Percentiles rank a stretch among this genome's conserved stretches.
Evolutionary conservation across 2,888 invertebrate genomes (phyloP).

Genomic region (Rhingia rostrata): DNA sequence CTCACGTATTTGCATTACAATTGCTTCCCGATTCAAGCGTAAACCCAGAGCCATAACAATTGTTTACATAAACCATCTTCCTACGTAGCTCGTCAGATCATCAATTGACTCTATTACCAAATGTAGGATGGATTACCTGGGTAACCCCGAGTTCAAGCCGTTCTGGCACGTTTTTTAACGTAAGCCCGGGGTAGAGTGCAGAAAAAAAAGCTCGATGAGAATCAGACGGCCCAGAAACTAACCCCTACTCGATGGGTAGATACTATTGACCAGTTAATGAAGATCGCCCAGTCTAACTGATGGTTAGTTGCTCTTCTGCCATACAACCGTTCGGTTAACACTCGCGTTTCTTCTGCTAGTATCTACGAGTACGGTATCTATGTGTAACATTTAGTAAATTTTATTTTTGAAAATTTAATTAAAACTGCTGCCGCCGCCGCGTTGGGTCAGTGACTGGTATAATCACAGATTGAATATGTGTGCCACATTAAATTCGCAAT

Average conservation of each 20-base stretch:
- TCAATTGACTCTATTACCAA: constrained; percentile 21
- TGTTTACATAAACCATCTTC: constrained; percentile 64
- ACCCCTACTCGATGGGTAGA: neutral
- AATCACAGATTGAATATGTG: constrained; percentile 57
- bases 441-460: constrained; percentile 63
- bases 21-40: constrained; percentile 55
- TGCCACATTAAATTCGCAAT: constrained; percentile 60
- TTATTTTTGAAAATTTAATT: constrained; percentile 1
- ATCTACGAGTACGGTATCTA: constrained; percentile 6
- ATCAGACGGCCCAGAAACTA: constrained; percentile 30
- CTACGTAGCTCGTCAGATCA: constrained; percentile 2
- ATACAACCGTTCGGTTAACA: constrained; percentile 37
- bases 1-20: constrained; percentile 44
- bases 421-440: neutral
- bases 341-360: neutral
- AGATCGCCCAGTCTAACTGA: constrained; percentile 45
- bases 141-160: constrained; percentile 14
- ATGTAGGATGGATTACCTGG: constrained; percentile 41
- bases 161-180: constrained; percentile 32
- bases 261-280: constrained; percentile 43
- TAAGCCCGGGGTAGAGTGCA: constrained; percentile 23
- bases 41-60: constrained; percentile 45
- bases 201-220: constrained; percentile 43
- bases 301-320: constrained; percentile 55
- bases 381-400: constrained; percentile 6